Evolutionary conservation across 1,140 invertebrate species (phyloP), one percentile per base, ranked within the genome.

Genomic region (Drosophila guanche): DNA sequence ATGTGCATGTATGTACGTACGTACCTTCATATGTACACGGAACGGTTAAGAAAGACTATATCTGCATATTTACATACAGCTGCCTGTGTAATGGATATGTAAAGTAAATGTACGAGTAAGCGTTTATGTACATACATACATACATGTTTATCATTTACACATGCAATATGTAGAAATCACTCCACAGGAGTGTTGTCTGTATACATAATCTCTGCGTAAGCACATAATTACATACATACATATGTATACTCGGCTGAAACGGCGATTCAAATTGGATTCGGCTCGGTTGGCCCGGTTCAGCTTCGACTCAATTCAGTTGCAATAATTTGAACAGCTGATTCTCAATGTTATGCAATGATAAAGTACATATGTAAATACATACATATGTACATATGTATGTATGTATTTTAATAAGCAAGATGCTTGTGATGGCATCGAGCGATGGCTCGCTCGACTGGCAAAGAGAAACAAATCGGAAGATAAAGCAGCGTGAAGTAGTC

Each of bases 281-380:
- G 7, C 7, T 33, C 8, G 8, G 7, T 3, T 37, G 33, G 33
- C 8, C 3, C 33, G 33, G 33, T 37, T 37, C 33, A 37, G 10
- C 33, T 10, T 27, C 4, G 10, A 37, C 33, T 37, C 3, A 37
- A 4, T 37, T 37, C 10, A 37, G 33, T 4, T 37, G 33, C 10
- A 37, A 37, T 37, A 1, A 56, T 52, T 55, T 75, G 59, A 46
- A 40, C 59, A 74, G 70, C 71, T 74, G 66, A 63, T 69, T 37
- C 10, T 37, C 10, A 37, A 37, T 37, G 14, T 33, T 52, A 52
- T 16, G 50, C 33, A 33, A 16, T 16, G 3, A 42, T 41, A 42
- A 14, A n/a, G 27, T 33, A 37, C 12, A 33, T 47, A 37, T 37
- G 7, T 54, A 42, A 20, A 1, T 42, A 33, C 22, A 1, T 23